Conservation (phyloP, 2,797 vertebrate genomes). For the Centroberyx gerrardi region DNA sequence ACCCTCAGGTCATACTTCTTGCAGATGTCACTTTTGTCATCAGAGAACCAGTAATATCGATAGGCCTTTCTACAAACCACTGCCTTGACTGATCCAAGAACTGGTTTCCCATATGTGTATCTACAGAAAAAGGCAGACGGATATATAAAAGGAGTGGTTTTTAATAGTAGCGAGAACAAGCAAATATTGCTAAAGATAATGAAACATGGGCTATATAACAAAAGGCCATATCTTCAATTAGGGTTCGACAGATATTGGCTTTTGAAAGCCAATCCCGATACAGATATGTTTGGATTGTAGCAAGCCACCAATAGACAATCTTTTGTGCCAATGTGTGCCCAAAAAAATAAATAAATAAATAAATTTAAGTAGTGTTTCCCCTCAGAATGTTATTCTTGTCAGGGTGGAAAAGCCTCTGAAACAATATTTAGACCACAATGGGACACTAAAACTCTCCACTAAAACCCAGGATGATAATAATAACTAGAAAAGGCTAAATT, state of each 20-base stretch:
- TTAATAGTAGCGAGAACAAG: not conserved
- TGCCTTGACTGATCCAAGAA: conserved; percentile 72
- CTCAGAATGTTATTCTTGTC: too few relatives aligned
- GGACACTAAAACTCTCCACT: too few relatives aligned
- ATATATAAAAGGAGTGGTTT: not conserved
- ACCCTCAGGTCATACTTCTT: conserved; percentile 69
- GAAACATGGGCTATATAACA: not conserved
- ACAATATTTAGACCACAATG: too few relatives aligned
- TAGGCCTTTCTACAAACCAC: conserved; percentile 51
- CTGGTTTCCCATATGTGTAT: conserved; percentile 86
- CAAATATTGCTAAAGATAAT: not conserved
- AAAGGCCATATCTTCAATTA: not conserved
- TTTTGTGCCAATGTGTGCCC: too few relatives aligned
- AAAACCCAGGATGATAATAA: too few relatives aligned
- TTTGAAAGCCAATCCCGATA: not conserved
- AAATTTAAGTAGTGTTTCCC: too few relatives aligned
- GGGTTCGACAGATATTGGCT: not conserved
- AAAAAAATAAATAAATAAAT: too few relatives aligned
- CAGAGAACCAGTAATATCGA: conserved; percentile 6
- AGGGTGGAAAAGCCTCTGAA: too few relatives aligned
- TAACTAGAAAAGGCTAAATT: too few relatives aligned
- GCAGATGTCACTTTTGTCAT: conserved; percentile 24
- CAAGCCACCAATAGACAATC: too few relatives aligned
- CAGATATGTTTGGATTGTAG: too few relatives aligned
- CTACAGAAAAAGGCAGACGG: conserved; percentile 54